phyloP scores from a whole-genome alignment of 2,113 vertebrate species.

The Oryzias javanicus region DNA sequence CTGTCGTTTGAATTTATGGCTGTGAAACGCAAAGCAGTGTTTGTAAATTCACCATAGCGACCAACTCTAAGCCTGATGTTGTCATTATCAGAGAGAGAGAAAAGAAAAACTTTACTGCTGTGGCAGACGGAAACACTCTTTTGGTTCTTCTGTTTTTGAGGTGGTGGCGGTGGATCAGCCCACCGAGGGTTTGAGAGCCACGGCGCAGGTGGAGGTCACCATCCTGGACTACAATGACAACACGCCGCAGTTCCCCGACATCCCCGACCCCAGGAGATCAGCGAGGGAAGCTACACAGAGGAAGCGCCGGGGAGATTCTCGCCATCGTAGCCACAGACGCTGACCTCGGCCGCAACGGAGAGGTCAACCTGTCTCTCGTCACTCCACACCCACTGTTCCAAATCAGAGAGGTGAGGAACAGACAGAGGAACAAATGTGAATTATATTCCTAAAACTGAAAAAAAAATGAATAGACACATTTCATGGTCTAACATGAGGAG shows the following conservation, averaged over 20 bases:
- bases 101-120: too few species aligned
- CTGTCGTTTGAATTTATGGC: too few species aligned
- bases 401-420: slow-evolving; percentile 68
- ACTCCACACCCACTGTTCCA: slow-evolving; percentile 60
- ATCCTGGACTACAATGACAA: slow-evolving; percentile 83
- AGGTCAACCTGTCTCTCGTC: slow-evolving; percentile 56
- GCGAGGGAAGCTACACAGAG: slow-evolving; percentile 64
- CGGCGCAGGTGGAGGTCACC: slow-evolving; percentile 72
- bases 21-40: too few species aligned
- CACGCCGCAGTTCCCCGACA: slow-evolving; percentile 74
- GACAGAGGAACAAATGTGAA: neutral
- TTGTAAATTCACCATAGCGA: too few species aligned
- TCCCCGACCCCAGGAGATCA: slow-evolving; percentile 55
- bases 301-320: slow-evolving; percentile 35
- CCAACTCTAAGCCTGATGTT: too few species aligned
- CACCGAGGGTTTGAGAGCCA: slow-evolving; percentile 62
- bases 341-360: slow-evolving; percentile 75
- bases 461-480: too few species aligned
- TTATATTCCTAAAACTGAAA: too few species aligned
- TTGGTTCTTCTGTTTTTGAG: slow-evolving; percentile 41
- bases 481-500: too few species aligned
- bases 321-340: slow-evolving; percentile 62
- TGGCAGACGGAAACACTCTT: too few species aligned
- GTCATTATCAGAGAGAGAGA: too few species aligned
- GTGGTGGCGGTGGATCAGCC: slow-evolving; percentile 77